Conservation (phyloP, 2,797 vertebrate species). For the Ptychobarbus kaznakovi region DNA sequence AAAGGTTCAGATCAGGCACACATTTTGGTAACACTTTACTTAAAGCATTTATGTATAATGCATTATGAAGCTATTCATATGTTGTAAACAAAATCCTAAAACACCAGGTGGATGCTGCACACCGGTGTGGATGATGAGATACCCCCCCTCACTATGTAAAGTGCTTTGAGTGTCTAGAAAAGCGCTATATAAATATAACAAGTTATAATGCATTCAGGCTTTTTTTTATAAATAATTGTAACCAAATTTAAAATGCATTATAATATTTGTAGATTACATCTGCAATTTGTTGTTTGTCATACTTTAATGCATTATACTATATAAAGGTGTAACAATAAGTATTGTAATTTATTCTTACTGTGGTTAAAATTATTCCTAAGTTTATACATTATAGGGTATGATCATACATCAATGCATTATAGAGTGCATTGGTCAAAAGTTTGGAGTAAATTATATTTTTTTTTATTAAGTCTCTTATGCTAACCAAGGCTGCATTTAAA, state of each 20-base stretch:
- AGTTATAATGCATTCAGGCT: background rate
- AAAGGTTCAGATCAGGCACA: background rate
- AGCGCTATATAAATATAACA: too few species aligned
- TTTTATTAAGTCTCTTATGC: background rate
- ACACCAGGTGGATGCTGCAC: too few species aligned
- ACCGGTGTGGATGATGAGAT: too few species aligned
- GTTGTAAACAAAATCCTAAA: too few species aligned
- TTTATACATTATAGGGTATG: background rate
- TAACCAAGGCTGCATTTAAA: background rate
- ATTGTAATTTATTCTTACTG: background rate
- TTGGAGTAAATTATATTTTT: background rate
- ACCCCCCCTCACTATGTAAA: too few species aligned
- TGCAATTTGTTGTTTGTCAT: background rate
- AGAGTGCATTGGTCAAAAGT: background rate
- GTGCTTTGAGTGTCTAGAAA: too few species aligned
- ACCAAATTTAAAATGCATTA: background rate
- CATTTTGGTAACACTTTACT: background rate
- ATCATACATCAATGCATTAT: background rate
- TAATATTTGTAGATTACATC: background rate
- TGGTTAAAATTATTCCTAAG: background rate
- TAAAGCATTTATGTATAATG: too few species aligned
- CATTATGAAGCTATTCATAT: background rate
- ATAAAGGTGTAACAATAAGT: background rate
- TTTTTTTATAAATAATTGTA: background rate
- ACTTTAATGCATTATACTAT: background rate